Evolutionary conservation across 1,140 invertebrate species (phyloP).

Genomic region (Drosophila bifasciata): DNA sequence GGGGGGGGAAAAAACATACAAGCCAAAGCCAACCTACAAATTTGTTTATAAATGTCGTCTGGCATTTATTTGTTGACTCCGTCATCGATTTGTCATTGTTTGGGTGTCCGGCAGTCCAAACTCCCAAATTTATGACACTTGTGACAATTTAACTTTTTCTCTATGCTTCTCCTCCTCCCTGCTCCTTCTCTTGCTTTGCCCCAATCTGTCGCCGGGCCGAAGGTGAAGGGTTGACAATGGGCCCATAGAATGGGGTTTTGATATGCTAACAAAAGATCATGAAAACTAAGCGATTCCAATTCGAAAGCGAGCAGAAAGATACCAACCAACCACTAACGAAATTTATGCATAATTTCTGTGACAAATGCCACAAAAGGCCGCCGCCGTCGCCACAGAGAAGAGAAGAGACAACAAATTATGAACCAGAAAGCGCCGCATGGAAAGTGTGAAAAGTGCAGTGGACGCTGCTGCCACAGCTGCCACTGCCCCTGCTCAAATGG

Average conservation of each 20-base stretch:
- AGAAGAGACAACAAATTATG: conserved; percentile 1
- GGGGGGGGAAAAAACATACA: conserved; percentile 14
- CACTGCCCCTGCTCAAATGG: background rate
- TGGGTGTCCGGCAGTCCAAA: conserved; percentile 9
- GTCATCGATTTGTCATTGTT: conserved; percentile 58
- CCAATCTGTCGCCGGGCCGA: background rate
- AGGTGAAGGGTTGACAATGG: conserved; percentile 68
- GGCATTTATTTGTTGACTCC: conserved; percentile 63
- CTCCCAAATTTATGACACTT: conserved; percentile 54
- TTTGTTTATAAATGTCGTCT: conserved; percentile 64
- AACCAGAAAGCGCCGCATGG: conserved; percentile 10
- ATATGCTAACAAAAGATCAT: conserved; percentile 58
- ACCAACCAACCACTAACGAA: too few relatives aligned
- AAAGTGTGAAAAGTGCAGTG: conserved; percentile 68
- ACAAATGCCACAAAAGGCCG: conserved; percentile 54
- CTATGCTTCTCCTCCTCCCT: background rate
- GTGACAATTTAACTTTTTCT: conserved; percentile 33
- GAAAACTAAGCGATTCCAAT: conserved; percentile 66
- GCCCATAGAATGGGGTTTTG: conserved; percentile 52
- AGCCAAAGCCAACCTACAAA: too few relatives aligned
- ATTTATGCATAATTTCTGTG: conserved; percentile 76
- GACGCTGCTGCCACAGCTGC: too few relatives aligned
- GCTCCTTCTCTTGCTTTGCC: too few relatives aligned
- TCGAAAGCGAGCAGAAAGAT: conserved; percentile 68
- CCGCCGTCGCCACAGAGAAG: too few relatives aligned